Base-by-base conservation (phyloP, 1,140 invertebrate species). In the Pseudoatta argentina region DNA sequence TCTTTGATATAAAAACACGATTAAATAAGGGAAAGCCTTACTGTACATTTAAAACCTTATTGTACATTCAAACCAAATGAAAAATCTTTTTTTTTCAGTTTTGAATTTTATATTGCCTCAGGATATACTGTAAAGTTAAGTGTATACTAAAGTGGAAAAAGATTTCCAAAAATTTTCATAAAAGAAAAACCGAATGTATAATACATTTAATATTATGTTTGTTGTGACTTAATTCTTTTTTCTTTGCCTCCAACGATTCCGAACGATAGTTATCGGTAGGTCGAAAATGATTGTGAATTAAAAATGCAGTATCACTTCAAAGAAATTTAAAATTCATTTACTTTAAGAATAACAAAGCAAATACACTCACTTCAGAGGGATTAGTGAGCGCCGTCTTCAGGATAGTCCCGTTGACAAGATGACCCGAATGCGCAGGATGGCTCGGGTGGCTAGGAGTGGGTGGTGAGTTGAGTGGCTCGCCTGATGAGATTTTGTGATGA, bases 341-440 rank as follows among this genome's bases (percentile, higher is more conserved):
- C 7, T n/a, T 55, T 6, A 24, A 48, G 3, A 63, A 48, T 1
- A 16, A 2, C 1, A 27, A 34, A 76, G 16, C 39, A 34, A 14
- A 8, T 53, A 4, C 21, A 94, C 95, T 96, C 89, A 97, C 96
- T 96, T 99, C 98, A 94, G 98, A 98, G 87, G 98, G 98, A 95
- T 98, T 98, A 85, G 98, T 99, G 89, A 99, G 96, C 63, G 98
- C 98, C 93, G 98, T 98, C 96, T 99, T 99, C 87, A 99, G 96
- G 92, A 99, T 99, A 92, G 98, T 98, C 86, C 98, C 98, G 93
- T 98, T 98, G 91, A 98, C 97, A 89, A 98, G 96, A 93, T 98
- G 97, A 82, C 97, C 96, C 88, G 94, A 91, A 72, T 95, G 95
- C 53, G 92, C 92, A 14, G 93, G 91, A 89, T 94, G 93, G 90